Evolutionary conservation across 2,113 vertebrate species (phyloP).

Genomic region (Oryzias melastigma): DNA sequence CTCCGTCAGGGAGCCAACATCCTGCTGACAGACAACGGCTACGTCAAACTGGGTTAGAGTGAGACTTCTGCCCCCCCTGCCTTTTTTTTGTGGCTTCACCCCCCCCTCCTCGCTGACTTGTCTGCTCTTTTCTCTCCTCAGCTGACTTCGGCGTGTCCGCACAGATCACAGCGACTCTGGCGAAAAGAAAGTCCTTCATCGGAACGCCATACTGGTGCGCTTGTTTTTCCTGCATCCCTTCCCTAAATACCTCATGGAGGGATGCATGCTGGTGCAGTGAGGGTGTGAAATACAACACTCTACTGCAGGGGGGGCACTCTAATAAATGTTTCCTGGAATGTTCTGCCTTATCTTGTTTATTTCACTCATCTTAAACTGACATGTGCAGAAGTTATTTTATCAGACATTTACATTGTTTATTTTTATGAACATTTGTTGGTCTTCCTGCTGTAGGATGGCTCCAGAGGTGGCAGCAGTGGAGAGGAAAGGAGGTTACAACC

Average conservation of each 20-base stretch:
- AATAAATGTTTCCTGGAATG: background rate
- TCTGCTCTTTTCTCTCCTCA: slow-evolving; percentile 37
- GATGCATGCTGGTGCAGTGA: background rate
- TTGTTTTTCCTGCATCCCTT: slow-evolving; percentile 6
- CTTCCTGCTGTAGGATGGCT: slow-evolving; percentile 86
- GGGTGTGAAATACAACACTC: background rate
- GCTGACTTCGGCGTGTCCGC: slow-evolving; percentile 98
- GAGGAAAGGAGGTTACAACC: slow-evolving; percentile 97
- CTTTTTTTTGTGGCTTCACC: background rate
- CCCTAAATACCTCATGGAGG: rapidly evolving
- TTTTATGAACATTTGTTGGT: background rate
- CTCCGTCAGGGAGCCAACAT: slow-evolving; percentile 95
- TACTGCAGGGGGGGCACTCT: background rate
- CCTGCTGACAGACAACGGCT: slow-evolving; percentile 96
- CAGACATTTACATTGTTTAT: too few relatives aligned
- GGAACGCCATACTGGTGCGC: slow-evolving; percentile 98
- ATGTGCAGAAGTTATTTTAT: too few relatives aligned
- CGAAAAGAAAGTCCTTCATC: slow-evolving; percentile 99
- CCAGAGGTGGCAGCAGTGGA: slow-evolving; percentile 99
- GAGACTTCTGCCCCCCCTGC: background rate
- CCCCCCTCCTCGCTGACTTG: background rate
- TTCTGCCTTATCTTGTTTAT: background rate
- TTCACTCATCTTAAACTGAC: background rate
- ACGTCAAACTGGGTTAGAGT: slow-evolving; percentile 93
- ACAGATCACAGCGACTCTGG: slow-evolving; percentile 97